Evolutionary conservation across 2,113 vertebrate species (phyloP).

Genomic region (Amphiprion ocellaris): DNA sequence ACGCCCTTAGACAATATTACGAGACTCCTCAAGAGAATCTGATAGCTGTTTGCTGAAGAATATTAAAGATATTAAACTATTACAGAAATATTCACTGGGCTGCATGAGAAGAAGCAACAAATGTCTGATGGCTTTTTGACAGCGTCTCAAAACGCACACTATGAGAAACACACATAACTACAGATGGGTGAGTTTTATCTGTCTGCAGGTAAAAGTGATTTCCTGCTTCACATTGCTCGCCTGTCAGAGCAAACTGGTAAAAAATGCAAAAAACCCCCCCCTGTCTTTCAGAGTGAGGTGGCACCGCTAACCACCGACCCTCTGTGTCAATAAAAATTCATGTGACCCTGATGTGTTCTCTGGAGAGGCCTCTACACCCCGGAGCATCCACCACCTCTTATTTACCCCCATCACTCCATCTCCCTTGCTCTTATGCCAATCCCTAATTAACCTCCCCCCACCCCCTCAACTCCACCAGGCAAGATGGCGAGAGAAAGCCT

Average conservation of each 20-base stretch:
- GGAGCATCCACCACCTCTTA: conserved; percentile 28
- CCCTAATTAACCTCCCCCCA: conserved; percentile 60
- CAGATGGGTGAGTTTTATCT: too few relatives aligned
- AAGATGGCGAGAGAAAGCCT: conserved; percentile 42
- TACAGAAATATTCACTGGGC: too few relatives aligned
- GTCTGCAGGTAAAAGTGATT: background rate
- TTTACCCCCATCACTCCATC: conserved; percentile 45
- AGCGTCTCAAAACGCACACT: too few relatives aligned
- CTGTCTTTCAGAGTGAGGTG: background rate
- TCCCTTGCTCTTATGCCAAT: conserved; percentile 37
- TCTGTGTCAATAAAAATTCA: background rate
- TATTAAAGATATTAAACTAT: too few relatives aligned
- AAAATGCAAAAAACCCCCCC: background rate
- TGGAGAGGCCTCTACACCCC: conserved; percentile 3
- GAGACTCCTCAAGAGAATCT: background rate
- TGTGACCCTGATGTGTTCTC: background rate
- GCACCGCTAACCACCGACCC: background rate
- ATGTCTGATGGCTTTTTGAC: background rate
- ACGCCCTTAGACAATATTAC: background rate
- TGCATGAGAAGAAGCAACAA: too few relatives aligned
- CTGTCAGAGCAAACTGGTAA: background rate
- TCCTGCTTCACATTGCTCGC: background rate
- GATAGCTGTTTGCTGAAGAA: background rate
- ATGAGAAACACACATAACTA: too few relatives aligned
- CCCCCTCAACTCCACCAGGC: conserved; percentile 30